Conservation (phyloP, 2,888 invertebrate species). For the Himalopsyche kuldschensis region DNA sequence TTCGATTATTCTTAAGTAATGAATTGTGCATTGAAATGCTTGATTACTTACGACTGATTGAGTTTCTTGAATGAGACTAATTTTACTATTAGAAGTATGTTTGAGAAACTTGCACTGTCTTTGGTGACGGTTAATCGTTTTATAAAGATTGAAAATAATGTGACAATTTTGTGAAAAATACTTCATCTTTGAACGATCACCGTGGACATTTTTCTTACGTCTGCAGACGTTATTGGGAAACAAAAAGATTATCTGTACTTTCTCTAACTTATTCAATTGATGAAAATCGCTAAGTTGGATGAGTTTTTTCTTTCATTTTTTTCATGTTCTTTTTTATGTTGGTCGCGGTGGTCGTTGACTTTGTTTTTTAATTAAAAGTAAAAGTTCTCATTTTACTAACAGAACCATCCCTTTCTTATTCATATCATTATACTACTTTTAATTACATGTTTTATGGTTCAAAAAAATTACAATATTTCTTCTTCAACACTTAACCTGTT, state of each 20-base stretch:
- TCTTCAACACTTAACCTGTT: too few species aligned
- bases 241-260: slow-evolving; percentile 3
- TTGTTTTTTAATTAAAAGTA: background rate
- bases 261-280: slow-evolving; percentile 11
- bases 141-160: background rate
- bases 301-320: background rate
- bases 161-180: background rate
- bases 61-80: background rate
- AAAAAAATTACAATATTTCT: too few species aligned
- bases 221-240: slow-evolving; percentile 2
- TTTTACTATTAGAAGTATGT: background rate
- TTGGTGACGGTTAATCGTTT: background rate
- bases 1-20: slow-evolving; percentile 26
- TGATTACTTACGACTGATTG: slow-evolving; percentile 14
- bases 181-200: background rate
- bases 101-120: background rate
- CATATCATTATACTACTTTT: too few species aligned
- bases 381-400: background rate
- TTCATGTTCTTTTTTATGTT: background rate
- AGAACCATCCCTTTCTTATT: too few species aligned
- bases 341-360: background rate
- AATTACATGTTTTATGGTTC: too few species aligned
- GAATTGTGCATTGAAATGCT: slow-evolving; percentile 18
- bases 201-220: background rate
- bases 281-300: background rate